These are phyloP conservation scores for Dyspetes luteomarginatus DNA, from an alignment of 2,888 invertebrate genomes.

Conservation along the genomic window DNA sequence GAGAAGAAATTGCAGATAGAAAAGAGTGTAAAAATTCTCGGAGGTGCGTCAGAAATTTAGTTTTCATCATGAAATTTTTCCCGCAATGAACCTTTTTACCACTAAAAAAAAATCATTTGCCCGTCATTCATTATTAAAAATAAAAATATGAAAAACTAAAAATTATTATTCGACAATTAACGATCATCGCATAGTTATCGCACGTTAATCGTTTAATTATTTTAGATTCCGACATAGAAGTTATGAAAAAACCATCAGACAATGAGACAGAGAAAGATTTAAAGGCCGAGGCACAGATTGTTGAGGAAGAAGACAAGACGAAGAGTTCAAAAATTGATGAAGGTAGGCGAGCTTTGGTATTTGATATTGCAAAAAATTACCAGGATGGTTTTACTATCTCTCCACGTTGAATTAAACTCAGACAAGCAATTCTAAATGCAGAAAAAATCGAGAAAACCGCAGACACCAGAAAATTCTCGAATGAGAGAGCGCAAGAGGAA, in stretches of 20 bases:
- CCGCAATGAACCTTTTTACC: too few species aligned
- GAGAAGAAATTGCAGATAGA: background rate
- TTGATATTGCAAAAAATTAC: background rate
- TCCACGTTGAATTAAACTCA: constrained; percentile 18
- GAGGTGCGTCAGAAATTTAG: background rate
- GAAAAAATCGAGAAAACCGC: constrained; percentile 12
- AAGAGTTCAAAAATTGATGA: constrained; percentile 55
- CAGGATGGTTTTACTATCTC: background rate
- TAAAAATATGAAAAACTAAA: too few species aligned
- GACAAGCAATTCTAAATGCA: constrained; percentile 15
- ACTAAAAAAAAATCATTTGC: too few species aligned
- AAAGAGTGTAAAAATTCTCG: background rate
- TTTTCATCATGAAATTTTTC: background rate
- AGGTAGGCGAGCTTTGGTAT: constrained; percentile 47
- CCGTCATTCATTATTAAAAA: too few species aligned
- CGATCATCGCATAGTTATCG: background rate
- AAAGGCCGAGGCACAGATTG: background rate
- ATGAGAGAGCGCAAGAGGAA: background rate
- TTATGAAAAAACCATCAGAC: constrained; percentile 77
- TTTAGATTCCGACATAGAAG: constrained; percentile 81
- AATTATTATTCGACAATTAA: too few species aligned
- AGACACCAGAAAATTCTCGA: background rate
- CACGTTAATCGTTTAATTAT: constrained; percentile 19
- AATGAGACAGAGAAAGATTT: constrained; percentile 59
- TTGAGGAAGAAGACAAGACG: constrained; percentile 17